Base-by-base conservation (phyloP, 2,888 invertebrate species). In the Sphinx pinastri region DNA sequence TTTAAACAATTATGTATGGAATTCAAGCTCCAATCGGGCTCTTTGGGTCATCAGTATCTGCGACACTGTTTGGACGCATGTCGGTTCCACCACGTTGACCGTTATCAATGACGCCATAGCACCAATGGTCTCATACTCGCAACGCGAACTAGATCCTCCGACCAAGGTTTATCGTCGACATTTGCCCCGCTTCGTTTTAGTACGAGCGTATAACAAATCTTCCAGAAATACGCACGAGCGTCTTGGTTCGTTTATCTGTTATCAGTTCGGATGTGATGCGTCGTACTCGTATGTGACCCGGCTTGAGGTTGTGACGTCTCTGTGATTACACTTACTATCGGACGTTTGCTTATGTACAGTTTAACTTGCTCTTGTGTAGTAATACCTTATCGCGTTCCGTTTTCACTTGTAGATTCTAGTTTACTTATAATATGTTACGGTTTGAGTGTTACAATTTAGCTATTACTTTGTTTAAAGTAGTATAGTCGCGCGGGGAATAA, bases 131-230 rank as follows among this genome's bases (percentile, higher is more conserved):
- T 59, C 59, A 49, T 47, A 63, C 19, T 63, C 63, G 19, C 63
- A 63, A 49, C 63, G 19, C 19, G 49, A 70, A 71, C 67, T 72
- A 74, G 69, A 81, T 82, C 81, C 80, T 75, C 80, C 76, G 79
- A 75, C 80, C 76, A 75, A 69, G 68, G 72, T 77, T 84, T 89
- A 90, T 89, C 89, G 76, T 68, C 85, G 84, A 87, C 85, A 86
- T 84, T 78, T 82, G 82, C 73, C 81, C 76, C 84, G 83, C 81
- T 81, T 82, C 81, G 75, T 79, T 79, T 77, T 82, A 77, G 79
- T 79, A 78, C 79, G 81, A 80, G 78, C 73, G 81, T 69, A 79
- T 73, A 79, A 79, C 77, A 77, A 77, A 79, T 76, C 77, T 80
- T 80, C 79, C 79, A 85, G 86, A 85, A 84, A 84, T 86, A 85